A percentile compares a stretch with the other conserved stretches of the same genome.
Conservation (phyloP, 2,797 vertebrate species). For the Tiaroga cobitis region DNA sequence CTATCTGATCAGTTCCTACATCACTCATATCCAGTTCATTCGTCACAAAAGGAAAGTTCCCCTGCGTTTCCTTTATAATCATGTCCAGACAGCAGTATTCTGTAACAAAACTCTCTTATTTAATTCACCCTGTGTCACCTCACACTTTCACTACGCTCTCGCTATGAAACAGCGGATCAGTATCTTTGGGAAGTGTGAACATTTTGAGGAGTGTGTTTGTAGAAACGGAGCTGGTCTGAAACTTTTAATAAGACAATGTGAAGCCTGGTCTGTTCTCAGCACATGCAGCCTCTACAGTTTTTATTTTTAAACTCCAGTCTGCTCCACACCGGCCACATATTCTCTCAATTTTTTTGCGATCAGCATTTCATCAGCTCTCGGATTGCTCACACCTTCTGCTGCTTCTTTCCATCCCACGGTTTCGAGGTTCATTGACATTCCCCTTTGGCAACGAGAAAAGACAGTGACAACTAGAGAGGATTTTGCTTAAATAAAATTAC, state of each 20-base stretch:
- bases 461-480: conserved; percentile 3
- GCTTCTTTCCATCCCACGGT: not conserved
- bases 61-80: not conserved
- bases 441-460: not conserved
- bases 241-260: conserved; percentile 34
- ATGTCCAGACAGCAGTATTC: not conserved
- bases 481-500: conserved; percentile 22
- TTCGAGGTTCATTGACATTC: conserved; percentile 2
- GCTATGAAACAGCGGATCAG: not conserved
- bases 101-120: conserved; percentile 28
- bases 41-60: not conserved
- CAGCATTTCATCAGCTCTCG: conserved; percentile 47
- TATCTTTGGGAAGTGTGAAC: conserved; percentile 27
- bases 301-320: conserved; percentile 58
- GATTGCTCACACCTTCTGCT: conserved; percentile 46
- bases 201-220: conserved; percentile 30
- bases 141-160: not conserved
- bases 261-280: conserved; percentile 20
- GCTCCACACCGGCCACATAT: conserved; percentile 30
- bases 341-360: conserved; percentile 26
- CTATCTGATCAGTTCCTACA: not conserved
- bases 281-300: conserved; percentile 44
- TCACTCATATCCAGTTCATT: not conserved
- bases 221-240: conserved; percentile 2
- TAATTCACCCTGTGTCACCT: conserved; percentile 17